Percentiles rank a stretch among this genome's conserved stretches.
phyloP scores from a whole-genome alignment of 2,113 vertebrate species.

The Ptyas mucosa region DNA sequence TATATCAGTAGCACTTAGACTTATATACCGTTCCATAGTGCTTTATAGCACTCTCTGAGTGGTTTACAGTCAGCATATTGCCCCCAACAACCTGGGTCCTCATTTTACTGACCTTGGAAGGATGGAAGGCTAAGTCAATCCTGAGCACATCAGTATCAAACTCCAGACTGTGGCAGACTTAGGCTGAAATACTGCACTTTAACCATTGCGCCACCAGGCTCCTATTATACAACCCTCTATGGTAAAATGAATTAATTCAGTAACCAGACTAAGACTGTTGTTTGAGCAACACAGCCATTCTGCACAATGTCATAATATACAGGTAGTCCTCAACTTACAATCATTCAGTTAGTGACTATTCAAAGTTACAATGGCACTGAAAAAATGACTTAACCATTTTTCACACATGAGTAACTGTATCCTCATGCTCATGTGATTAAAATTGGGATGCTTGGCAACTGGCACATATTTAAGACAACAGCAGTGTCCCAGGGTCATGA shows the following conservation, averaged over 20 bases:
- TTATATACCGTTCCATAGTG: not conserved
- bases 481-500: not conserved
- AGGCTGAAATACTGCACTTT: not conserved
- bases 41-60: not conserved
- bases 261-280: not conserved
- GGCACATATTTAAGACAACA: not conserved
- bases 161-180: not conserved
- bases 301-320: not conserved
- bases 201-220: not conserved
- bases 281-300: not conserved
- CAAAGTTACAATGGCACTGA: not conserved
- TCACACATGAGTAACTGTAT: not conserved
- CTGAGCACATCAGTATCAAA: too few relatives aligned
- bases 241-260: not conserved
- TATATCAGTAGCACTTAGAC: not conserved
- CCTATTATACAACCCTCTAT: not conserved
- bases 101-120: not conserved
- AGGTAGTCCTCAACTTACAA: not conserved
- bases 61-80: not conserved
- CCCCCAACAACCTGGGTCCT: not conserved
- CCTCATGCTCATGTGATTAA: not conserved
- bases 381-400: not conserved
- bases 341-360: not conserved
- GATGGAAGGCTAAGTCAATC: too few relatives aligned
- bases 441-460: not conserved